These are phyloP conservation scores for Echiichthys vipera DNA, from an alignment of 2,797 vertebrate species.

Conservation along the genomic window DNA sequence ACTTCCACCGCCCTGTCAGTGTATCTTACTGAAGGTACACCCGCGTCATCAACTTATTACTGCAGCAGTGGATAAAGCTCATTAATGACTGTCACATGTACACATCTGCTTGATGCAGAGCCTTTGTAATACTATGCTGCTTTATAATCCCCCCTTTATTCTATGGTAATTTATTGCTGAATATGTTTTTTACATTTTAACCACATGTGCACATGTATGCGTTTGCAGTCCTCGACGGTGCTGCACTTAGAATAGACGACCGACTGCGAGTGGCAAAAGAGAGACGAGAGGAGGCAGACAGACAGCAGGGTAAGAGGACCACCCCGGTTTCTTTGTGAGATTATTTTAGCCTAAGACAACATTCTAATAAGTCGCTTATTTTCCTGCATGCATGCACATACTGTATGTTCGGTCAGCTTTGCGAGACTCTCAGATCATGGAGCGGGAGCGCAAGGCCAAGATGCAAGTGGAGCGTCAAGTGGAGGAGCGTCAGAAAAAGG, in stretches of 20 bases:
- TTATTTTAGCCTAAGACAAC: neutral
- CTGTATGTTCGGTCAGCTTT: constrained; percentile 79
- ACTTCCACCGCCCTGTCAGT: constrained; percentile 47
- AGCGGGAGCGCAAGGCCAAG: constrained; percentile 93
- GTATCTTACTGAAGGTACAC: constrained; percentile 51
- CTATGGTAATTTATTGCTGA: constrained; percentile 18
- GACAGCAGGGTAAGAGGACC: constrained; percentile 87
- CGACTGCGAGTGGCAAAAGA: constrained; percentile 93
- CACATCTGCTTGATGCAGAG: constrained; percentile 63
- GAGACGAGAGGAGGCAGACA: constrained; percentile 91
- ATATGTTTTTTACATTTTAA: constrained; percentile 23
- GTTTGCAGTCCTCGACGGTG: constrained; percentile 91
- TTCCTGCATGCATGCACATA: neutral
- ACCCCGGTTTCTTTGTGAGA: constrained; percentile 2
- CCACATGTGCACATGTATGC: constrained; percentile 20
- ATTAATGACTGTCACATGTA: constrained; percentile 66
- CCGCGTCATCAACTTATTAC: constrained; percentile 69
- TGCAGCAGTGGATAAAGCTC: constrained; percentile 67
- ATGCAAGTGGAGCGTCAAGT: constrained; percentile 92
- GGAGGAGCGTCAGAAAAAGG: constrained; percentile 92
- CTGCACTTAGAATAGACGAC: constrained; percentile 91
- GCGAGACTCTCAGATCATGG: constrained; percentile 91
- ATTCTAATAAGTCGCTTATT: constrained; percentile 2
- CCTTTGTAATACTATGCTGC: constrained; percentile 20
- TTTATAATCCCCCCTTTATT: constrained; percentile 35